Evolutionary conservation across 2,113 vertebrate genomes (phyloP).

Genomic region (Plecotus auritus): DNA sequence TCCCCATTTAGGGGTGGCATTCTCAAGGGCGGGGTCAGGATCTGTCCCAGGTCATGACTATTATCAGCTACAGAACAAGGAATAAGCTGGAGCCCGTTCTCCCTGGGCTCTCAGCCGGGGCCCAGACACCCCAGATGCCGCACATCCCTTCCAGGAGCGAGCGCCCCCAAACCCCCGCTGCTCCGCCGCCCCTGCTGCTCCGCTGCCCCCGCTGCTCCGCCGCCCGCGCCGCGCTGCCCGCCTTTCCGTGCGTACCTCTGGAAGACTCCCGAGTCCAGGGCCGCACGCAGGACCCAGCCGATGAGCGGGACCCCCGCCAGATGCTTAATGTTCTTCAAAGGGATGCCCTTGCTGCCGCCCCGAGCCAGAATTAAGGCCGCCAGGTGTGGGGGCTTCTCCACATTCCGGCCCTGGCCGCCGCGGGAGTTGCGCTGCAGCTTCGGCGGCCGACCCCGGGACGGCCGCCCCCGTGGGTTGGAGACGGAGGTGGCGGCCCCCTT

Average conservation of each 20-base stretch:
- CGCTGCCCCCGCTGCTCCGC: neutral
- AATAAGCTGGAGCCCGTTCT: neutral
- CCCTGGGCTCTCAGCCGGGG: neutral
- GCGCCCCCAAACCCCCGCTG: neutral
- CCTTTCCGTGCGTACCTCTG: constrained; percentile 83
- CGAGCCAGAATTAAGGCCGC: constrained; percentile 87
- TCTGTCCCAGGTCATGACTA: neutral
- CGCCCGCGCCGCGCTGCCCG: constrained; percentile 34
- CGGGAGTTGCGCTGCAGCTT: constrained; percentile 62
- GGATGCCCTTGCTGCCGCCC: constrained; percentile 91
- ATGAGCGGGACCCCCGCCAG: constrained; percentile 89
- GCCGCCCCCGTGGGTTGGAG: constrained; percentile 61
- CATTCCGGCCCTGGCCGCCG: constrained; percentile 53
- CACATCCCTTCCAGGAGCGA: neutral
- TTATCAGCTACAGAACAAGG: neutral
- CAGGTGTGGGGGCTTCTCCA: constrained; percentile 77
- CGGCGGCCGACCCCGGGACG: constrained; percentile 49
- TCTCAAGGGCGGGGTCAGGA: neutral
- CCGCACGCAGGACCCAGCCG: constrained; percentile 89
- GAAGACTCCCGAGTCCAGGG: constrained; percentile 83
- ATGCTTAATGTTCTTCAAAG: constrained; percentile 90
- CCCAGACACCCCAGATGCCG: neutral
- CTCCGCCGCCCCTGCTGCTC: too few species aligned
- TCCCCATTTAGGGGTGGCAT: neutral
- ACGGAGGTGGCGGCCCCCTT: constrained; percentile 62